These are phyloP conservation scores for Tribolium madens DNA, from an alignment of 1,140 invertebrate genomes.

Conservation along the genomic window DNA sequence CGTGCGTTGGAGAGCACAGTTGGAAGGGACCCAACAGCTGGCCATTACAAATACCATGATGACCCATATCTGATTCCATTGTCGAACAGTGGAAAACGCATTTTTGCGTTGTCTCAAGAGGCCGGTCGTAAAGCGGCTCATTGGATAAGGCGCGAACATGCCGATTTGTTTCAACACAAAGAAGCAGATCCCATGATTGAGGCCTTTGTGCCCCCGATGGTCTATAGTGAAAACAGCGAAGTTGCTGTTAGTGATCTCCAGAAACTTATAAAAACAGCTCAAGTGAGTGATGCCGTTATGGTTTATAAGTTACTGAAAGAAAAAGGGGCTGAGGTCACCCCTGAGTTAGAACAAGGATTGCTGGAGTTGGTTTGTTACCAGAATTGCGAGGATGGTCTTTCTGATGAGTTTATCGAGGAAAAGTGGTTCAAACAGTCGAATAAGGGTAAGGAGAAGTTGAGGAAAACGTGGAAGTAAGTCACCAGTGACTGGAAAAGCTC, in stretches of 20 bases:
- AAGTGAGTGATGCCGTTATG: slow-evolving; percentile 77
- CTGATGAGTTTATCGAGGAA: slow-evolving; percentile 81
- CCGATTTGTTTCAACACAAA: slow-evolving; percentile 79
- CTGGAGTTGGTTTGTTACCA: slow-evolving; percentile 87
- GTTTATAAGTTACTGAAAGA: slow-evolving; percentile 79
- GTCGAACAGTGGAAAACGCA: slow-evolving; percentile 79
- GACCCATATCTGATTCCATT: slow-evolving; percentile 89
- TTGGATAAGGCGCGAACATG: slow-evolving; percentile 84
- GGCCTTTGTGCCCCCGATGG: slow-evolving; percentile 77
- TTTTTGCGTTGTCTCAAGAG: slow-evolving; percentile 85
- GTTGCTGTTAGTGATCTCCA: slow-evolving; percentile 75
- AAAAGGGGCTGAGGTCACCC: slow-evolving; percentile 72
- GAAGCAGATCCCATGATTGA: slow-evolving; percentile 79
- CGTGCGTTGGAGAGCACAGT: slow-evolving; percentile 83
- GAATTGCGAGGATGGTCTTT: slow-evolving; percentile 76
- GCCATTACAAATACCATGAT: slow-evolving; percentile 90
- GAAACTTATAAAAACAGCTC: slow-evolving; percentile 74
- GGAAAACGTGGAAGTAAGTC: slow-evolving; percentile 81
- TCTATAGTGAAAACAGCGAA: slow-evolving; percentile 78
- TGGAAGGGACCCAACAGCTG: slow-evolving; percentile 79
- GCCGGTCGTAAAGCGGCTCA: slow-evolving; percentile 87
- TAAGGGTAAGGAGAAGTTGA: slow-evolving; percentile 68
- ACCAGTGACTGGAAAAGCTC: background rate
- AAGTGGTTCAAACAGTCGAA: slow-evolving; percentile 76
- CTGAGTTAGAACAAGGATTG: slow-evolving; percentile 76